Conservation (phyloP, 2,888 invertebrate species). For the Agrilus cyanescens region DNA sequence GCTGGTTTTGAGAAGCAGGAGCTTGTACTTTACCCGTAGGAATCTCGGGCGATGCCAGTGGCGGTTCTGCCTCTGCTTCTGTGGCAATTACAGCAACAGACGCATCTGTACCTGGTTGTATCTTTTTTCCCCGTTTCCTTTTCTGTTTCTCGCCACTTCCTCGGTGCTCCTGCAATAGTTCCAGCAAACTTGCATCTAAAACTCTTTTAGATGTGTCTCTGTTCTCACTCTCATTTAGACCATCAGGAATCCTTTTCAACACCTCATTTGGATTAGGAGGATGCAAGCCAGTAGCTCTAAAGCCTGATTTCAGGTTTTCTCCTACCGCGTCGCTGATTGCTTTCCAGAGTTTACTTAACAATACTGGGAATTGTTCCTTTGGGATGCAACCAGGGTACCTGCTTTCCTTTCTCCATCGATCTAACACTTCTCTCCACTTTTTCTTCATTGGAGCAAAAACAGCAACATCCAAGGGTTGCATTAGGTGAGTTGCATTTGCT, state of each 20-base stretch:
- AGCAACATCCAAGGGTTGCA: constrained; percentile 12
- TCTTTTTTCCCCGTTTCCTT: constrained; percentile 1
- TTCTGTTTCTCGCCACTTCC: constrained; percentile 3
- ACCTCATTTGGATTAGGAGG: neutral
- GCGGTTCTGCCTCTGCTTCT: constrained; percentile 1
- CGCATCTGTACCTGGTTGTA: constrained; percentile 1
- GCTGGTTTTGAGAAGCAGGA: no score
- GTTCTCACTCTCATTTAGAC: constrained; percentile 3
- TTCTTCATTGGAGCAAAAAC: constrained; percentile 11
- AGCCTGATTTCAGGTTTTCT: constrained; percentile 13
- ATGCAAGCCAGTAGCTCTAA: constrained; percentile 9
- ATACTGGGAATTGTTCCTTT: constrained; percentile 11
- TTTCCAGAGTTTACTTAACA: constrained; percentile 8
- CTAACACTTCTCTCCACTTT: constrained; percentile 11
- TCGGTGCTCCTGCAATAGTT: neutral
- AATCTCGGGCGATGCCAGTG: no score
- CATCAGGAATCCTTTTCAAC: constrained; percentile 1
- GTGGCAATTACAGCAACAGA: constrained; percentile 1
- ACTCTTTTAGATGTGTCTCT: constrained; percentile 1
- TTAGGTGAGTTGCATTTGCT: constrained; percentile 13
- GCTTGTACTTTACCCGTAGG: no score
- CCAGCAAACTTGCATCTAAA: constrained; percentile 4
- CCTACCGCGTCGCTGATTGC: constrained; percentile 4
- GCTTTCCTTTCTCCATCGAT: constrained; percentile 12
- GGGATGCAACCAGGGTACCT: constrained; percentile 8